Percentiles rank a stretch among this genome's conserved stretches.
These are phyloP conservation scores for Chrysolina haemoptera DNA, from an alignment of 2,888 invertebrate genomes.

Conservation along the genomic window DNA sequence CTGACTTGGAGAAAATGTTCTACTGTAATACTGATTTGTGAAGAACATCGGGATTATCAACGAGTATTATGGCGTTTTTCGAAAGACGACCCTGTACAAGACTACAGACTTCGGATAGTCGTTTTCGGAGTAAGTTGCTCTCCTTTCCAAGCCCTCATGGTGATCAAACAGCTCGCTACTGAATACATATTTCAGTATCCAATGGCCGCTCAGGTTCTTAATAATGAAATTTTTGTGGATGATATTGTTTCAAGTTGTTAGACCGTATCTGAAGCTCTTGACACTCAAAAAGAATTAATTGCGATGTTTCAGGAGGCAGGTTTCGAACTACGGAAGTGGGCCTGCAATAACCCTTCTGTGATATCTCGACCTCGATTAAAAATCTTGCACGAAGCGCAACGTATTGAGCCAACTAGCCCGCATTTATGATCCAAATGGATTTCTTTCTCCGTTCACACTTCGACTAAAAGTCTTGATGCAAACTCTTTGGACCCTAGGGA, in stretches of 20 bases:
- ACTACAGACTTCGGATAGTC: conserved; percentile 5
- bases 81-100: conserved; percentile 26
- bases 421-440: no score
- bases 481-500: conserved; percentile 3
- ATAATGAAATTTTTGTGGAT: conserved; percentile 10
- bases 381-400: no score
- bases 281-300: no score
- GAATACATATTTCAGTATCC: not conserved
- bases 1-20: no score
- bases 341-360: not conserved
- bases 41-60: no score
- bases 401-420: no score
- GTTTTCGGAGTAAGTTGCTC: conserved; percentile 29
- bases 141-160: conserved; percentile 26
- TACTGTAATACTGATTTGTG: no score
- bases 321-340: conserved; percentile 27
- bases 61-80: conserved; percentile 28
- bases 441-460: not conserved
- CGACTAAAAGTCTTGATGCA: not conserved
- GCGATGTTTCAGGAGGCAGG: not conserved
- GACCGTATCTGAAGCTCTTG: not conserved
- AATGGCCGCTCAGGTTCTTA: not conserved
- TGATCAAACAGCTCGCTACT: conserved; percentile 7
- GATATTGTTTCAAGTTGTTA: not conserved
- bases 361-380: no score